Evolutionary conservation across 2,888 invertebrate species (phyloP).

Genomic region (Cyclophora punctaria): DNA sequence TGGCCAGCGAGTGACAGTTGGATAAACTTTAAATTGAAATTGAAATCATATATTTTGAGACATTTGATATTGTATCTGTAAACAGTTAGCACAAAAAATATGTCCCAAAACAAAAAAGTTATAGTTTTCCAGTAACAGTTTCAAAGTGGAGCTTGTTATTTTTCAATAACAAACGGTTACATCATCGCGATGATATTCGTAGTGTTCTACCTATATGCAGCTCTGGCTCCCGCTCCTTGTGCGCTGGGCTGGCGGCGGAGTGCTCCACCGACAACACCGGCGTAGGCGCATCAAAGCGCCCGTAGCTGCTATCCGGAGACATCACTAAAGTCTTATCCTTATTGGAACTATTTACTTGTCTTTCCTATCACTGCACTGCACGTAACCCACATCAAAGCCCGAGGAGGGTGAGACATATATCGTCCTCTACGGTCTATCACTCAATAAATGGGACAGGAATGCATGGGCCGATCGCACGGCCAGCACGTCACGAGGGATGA

Average conservation of each 20-base stretch:
- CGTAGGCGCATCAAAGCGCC: slow-evolving; percentile 71
- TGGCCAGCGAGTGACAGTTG: no score
- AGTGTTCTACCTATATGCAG: slow-evolving; percentile 79
- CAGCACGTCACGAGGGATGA: slow-evolving; percentile 63
- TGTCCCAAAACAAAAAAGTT: no score
- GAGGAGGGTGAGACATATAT: slow-evolving; percentile 33
- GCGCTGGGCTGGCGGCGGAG: slow-evolving; percentile 55
- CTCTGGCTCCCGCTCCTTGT: slow-evolving; percentile 78
- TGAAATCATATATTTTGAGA: no score
- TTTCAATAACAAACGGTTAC: no score
- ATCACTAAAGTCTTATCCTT: slow-evolving; percentile 73
- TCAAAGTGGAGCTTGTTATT: no score
- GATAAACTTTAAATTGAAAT: no score
- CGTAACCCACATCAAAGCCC: slow-evolving; percentile 59
- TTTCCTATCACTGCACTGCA: slow-evolving; percentile 63
- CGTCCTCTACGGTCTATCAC: slow-evolving; percentile 44
- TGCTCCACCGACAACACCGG: slow-evolving; percentile 72
- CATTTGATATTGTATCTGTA: no score
- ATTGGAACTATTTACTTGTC: slow-evolving; percentile 42
- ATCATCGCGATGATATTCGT: no score
- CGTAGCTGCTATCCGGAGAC: slow-evolving; percentile 80
- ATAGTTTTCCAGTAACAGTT: no score
- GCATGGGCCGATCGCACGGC: slow-evolving; percentile 50
- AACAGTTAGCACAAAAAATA: no score
- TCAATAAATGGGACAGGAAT: slow-evolving; percentile 57